Conservation (phyloP, 2,797 vertebrate genomes). For the Echeneis naucrates region DNA sequence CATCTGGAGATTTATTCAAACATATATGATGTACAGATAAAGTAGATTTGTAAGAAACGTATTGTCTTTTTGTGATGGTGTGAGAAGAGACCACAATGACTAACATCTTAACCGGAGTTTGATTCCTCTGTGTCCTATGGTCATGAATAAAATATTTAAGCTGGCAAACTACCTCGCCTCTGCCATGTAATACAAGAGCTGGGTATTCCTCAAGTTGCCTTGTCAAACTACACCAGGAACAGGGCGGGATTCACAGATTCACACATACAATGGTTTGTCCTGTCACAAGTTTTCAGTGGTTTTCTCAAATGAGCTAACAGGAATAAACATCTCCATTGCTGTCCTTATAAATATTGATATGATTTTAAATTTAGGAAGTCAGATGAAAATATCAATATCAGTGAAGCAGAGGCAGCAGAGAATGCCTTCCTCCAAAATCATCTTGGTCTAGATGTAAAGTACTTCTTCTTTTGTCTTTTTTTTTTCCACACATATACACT, state of each 20-base stretch:
- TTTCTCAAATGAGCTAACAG: not conserved
- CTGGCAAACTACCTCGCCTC: conserved; percentile 19
- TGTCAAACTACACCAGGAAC: conserved; percentile 28
- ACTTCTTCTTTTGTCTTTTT: not conserved
- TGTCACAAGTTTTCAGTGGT: not conserved
- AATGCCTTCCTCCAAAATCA: not conserved
- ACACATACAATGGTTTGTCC: not conserved
- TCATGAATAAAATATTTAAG: conserved; percentile 61
- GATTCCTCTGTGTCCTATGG: conserved; percentile 9
- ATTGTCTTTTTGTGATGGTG: not conserved
- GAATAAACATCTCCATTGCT: too few relatives aligned
- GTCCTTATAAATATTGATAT: too few relatives aligned
- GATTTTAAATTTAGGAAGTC: too few relatives aligned
- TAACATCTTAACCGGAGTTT: not conserved
- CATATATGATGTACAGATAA: not conserved
- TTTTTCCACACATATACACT: not conserved
- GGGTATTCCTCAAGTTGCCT: conserved; percentile 18
- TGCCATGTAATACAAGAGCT: conserved; percentile 56
- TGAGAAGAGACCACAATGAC: not conserved
- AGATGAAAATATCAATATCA: too few relatives aligned
- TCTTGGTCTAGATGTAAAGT: not conserved
- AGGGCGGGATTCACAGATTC: not conserved
- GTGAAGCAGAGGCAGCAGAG: too few relatives aligned
- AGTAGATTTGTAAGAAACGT: not conserved
- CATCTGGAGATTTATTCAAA: not conserved